phyloP scores from a whole-genome alignment of 2,113 vertebrate species.

The Aix galericulata region DNA sequence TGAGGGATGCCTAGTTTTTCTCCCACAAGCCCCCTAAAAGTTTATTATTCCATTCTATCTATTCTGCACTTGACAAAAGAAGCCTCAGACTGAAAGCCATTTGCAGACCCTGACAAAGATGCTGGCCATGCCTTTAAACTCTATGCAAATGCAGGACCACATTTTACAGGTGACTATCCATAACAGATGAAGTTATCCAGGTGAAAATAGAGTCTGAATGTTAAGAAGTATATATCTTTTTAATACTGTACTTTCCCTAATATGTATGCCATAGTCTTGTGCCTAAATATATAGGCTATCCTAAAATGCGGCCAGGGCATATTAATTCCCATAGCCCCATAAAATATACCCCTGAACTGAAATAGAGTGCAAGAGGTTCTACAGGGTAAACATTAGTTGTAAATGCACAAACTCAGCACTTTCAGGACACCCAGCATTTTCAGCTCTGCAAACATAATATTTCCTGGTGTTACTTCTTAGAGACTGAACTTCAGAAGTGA shows the following conservation, averaged over 20 bases:
- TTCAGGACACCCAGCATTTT: constrained; percentile 5
- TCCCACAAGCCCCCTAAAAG: background rate
- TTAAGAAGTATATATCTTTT: background rate
- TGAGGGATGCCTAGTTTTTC: background rate
- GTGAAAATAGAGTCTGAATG: background rate
- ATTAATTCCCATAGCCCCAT: background rate
- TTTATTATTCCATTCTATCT: background rate
- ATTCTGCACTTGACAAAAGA: background rate
- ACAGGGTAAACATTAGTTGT: background rate
- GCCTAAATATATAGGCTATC: background rate
- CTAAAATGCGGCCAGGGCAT: background rate
- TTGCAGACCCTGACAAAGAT: background rate
- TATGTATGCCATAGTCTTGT: background rate
- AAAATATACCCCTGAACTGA: background rate
- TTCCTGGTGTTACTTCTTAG: background rate
- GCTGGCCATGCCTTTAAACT: background rate
- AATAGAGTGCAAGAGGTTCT: background rate
- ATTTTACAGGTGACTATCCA: background rate
- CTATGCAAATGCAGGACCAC: background rate
- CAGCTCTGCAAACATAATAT: background rate
- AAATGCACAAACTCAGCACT: background rate
- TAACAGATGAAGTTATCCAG: background rate
- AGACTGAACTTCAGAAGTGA: background rate
- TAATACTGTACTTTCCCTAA: background rate
- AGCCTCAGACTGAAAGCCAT: background rate